A percentile compares a stretch with the other conserved stretches of the same genome.
These are phyloP conservation scores for Zosterops lateralis DNA, from an alignment of 2,113 vertebrate genomes.

Conservation along the genomic window DNA sequence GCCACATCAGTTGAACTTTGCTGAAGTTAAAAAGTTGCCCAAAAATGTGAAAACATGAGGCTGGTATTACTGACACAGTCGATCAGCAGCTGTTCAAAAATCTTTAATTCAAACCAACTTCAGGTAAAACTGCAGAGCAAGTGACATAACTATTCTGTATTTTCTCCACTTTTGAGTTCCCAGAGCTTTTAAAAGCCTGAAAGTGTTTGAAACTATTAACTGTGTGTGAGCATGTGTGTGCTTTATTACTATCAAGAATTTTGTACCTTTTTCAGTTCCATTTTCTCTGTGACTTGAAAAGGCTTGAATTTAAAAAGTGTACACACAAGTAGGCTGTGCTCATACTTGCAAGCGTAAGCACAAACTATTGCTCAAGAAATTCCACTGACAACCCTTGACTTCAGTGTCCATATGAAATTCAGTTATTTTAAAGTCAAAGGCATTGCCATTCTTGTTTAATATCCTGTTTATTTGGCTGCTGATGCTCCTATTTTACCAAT, in stretches of 20 bases:
- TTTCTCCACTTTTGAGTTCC: neutral
- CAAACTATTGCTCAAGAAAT: neutral
- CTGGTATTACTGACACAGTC: rapidly evolving
- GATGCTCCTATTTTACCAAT: neutral
- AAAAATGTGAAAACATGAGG: neutral
- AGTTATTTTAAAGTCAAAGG: neutral
- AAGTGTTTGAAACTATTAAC: neutral
- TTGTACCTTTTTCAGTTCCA: neutral
- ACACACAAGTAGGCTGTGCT: neutral
- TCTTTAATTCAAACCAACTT: neutral
- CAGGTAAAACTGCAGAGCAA: neutral
- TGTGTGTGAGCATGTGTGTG: neutral
- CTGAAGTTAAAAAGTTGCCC: neutral
- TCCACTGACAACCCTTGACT: neutral
- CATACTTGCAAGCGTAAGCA: neutral
- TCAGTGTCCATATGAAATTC: neutral
- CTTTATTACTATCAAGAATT: neutral
- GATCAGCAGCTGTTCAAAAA: neutral
- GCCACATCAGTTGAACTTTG: neutral
- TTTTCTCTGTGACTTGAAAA: neutral
- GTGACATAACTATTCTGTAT: neutral
- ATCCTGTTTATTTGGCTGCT: slow-evolving; percentile 1
- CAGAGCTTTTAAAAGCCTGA: neutral
- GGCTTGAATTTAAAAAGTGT: neutral
- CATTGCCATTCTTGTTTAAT: neutral